Evolutionary conservation across 2,888 invertebrate species (phyloP).

Genomic region (Leptinotarsa tumamoca): DNA sequence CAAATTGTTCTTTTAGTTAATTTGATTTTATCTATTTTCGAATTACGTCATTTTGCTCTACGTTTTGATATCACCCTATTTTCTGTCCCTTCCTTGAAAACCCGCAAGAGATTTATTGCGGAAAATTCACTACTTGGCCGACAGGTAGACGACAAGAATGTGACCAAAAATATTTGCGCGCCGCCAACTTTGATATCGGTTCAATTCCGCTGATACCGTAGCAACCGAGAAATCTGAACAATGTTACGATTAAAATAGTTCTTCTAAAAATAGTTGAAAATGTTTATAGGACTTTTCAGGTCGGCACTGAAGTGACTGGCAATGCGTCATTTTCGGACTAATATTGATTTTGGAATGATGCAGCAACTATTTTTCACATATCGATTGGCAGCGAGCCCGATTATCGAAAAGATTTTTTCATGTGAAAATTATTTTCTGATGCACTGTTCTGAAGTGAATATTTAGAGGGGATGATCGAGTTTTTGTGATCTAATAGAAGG

Average conservation of each 20-base stretch:
- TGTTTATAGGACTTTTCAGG: constrained; percentile 44
- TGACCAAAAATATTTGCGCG: constrained; percentile 3
- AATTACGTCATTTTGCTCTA: too few relatives aligned
- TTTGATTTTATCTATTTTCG: too few relatives aligned
- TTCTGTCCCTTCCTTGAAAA: too few relatives aligned
- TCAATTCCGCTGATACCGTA: constrained; percentile 12
- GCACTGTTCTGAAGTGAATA: neutral
- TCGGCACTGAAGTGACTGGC: constrained; percentile 32
- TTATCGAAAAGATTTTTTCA: neutral
- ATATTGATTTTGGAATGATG: constrained; percentile 37
- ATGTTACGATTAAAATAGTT: neutral
- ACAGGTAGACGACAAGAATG: neutral
- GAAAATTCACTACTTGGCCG: neutral
- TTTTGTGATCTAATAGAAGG: neutral
- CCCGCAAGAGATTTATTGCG: neutral
- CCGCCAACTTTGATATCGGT: constrained; percentile 11
- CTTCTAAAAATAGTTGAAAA: constrained; percentile 40
- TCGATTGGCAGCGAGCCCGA: constrained; percentile 9
- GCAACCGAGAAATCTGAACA: constrained; percentile 3
- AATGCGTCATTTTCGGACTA: constrained; percentile 35
- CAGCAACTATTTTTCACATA: constrained; percentile 7
- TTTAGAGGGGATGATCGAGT: neutral
- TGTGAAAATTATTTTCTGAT: neutral
- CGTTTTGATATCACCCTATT: too few relatives aligned
- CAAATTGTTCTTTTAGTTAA: too few relatives aligned